Percentiles rank a stretch among this genome's conserved stretches.
phyloP scores from a whole-genome alignment of 2,113 vertebrate genomes.

The Ophiodon elongatus region DNA sequence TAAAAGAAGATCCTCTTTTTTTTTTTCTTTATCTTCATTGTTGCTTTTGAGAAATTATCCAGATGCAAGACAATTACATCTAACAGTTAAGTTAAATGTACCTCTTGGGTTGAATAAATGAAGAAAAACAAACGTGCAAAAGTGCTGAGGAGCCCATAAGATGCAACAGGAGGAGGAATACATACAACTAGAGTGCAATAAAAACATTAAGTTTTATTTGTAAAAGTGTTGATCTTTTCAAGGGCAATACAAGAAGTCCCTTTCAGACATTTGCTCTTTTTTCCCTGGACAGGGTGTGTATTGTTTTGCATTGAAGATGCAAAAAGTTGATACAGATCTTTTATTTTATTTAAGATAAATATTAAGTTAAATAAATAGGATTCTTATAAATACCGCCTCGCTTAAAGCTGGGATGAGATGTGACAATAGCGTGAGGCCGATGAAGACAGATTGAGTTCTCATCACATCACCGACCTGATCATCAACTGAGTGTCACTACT shows the following conservation, averaged over 20 bases:
- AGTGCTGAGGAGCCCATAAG: not conserved
- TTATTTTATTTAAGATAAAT: not conserved
- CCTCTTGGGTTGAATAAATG: not conserved
- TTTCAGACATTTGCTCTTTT: not conserved
- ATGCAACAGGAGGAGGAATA: not conserved
- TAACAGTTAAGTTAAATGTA: not conserved
- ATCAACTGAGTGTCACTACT: not conserved
- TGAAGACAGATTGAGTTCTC: not conserved
- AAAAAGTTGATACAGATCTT: not conserved
- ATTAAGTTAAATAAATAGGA: not conserved
- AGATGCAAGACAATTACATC: not conserved
- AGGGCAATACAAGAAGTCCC: not conserved
- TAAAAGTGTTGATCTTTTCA: not conserved
- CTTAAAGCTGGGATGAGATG: not conserved
- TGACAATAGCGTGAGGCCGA: not conserved
- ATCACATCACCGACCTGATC: constrained; percentile 4
- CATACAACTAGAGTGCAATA: not conserved
- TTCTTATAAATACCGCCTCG: not conserved
- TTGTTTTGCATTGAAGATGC: not conserved
- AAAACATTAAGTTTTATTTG: not conserved
- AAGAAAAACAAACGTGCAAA: not conserved
- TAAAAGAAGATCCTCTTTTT: not conserved
- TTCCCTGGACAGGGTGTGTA: not conserved
- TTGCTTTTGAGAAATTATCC: not conserved
- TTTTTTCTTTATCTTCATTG: not conserved